Percentiles rank a stretch among this genome's conserved stretches.
phyloP scores from a whole-genome alignment of 2,113 vertebrate species.

The Chamaea fasciata region DNA sequence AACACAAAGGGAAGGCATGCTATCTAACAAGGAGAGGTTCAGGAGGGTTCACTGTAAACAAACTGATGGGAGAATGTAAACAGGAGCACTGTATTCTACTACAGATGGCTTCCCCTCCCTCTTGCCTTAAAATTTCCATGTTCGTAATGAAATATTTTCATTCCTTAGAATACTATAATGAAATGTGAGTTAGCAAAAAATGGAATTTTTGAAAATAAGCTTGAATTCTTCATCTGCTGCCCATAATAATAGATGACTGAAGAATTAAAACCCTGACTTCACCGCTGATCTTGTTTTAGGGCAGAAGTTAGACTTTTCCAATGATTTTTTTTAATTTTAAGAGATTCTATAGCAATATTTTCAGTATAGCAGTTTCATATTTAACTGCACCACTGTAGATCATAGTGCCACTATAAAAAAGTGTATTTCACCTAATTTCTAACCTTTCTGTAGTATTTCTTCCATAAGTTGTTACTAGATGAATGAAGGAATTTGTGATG shows the following conservation, averaged over 20 bases:
- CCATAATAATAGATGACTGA: not conserved
- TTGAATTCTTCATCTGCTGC: not conserved
- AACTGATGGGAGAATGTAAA: constrained; percentile 53
- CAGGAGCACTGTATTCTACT: constrained; percentile 38
- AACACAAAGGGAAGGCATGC: constrained; percentile 46
- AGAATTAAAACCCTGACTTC: not conserved
- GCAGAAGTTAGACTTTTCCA: not conserved
- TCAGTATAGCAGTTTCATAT: not conserved
- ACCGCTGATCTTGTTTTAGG: not conserved
- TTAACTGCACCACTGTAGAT: not conserved
- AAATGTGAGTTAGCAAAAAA: not conserved
- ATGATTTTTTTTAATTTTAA: not conserved
- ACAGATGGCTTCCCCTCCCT: constrained; percentile 42
- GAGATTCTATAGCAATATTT: not conserved
- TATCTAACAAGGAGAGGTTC: constrained; percentile 44
- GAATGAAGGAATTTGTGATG: not conserved
- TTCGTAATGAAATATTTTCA: constrained; percentile 6
- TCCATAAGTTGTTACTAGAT: not conserved
- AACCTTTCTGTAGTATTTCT: not conserved
- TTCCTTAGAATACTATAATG: constrained; percentile 1
- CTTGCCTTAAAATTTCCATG: not conserved
- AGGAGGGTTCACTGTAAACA: constrained; percentile 57
- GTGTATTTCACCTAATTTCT: not conserved
- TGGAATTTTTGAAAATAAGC: not conserved
- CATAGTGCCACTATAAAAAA: not conserved